A percentile compares a stretch with the other conserved stretches of the same genome.
These are phyloP conservation scores for Calyptomena viridis DNA, from an alignment of 2,113 vertebrate genomes.

Conservation along the genomic window DNA sequence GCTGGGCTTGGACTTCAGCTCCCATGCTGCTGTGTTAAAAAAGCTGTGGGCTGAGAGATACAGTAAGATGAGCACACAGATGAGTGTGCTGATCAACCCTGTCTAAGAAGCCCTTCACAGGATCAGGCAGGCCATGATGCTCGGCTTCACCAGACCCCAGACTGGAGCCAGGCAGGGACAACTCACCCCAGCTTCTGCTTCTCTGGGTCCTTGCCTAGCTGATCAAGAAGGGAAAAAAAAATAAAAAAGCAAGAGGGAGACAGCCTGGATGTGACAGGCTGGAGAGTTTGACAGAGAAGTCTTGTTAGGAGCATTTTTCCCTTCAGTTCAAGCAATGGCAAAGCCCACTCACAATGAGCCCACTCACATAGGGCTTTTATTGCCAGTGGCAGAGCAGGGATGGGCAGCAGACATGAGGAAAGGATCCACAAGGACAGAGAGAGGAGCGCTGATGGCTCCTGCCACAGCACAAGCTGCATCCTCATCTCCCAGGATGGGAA, in stretches of 20 bases:
- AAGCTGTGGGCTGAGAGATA: neutral
- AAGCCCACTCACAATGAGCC: neutral
- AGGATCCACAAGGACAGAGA: rapidly evolving
- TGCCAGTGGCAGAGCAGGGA: neutral
- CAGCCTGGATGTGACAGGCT: neutral
- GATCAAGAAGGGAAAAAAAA: neutral
- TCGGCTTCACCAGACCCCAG: neutral
- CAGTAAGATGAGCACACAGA: rapidly evolving
- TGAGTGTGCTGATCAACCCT: neutral
- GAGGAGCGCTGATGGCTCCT: neutral
- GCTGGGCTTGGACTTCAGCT: neutral
- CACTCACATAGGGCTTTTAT: neutral
- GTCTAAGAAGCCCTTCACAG: neutral
- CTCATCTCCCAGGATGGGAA: neutral
- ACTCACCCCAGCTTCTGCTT: neutral
- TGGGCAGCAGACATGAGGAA: neutral
- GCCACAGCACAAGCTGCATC: rapidly evolving
- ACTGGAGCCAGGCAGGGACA: rapidly evolving
- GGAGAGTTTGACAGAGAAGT: neutral
- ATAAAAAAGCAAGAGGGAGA: neutral
- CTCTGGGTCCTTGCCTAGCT: neutral
- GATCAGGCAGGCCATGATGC: rapidly evolving
- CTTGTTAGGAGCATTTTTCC: neutral
- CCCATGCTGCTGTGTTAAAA: too few relatives aligned
- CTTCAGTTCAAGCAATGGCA: neutral